Evolutionary conservation across 2,888 invertebrate species (phyloP).

Genomic region (Phragmatobia fuliginosa): DNA sequence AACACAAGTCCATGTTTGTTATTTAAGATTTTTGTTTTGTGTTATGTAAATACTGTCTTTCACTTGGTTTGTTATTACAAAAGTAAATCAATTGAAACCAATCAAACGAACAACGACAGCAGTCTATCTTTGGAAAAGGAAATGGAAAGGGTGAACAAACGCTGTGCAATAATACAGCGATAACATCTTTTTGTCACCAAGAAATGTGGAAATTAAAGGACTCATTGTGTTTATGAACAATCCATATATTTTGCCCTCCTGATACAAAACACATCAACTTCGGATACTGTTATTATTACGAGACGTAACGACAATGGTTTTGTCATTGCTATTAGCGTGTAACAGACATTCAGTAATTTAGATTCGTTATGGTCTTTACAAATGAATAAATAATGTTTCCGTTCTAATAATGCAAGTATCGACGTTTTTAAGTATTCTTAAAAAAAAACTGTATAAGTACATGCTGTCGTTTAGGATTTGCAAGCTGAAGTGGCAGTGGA

Average conservation of each 20-base stretch:
- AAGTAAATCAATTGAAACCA: constrained; percentile 18
- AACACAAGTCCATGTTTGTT: background rate
- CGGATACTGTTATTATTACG: background rate
- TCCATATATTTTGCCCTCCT: background rate
- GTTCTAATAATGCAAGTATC: background rate
- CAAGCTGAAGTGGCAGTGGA: too few relatives aligned
- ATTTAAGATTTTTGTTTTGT: background rate
- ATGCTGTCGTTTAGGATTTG: too few relatives aligned
- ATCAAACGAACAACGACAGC: constrained; percentile 27
- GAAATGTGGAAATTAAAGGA: constrained; percentile 39
- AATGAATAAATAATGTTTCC: background rate
- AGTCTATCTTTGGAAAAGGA: constrained; percentile 43
- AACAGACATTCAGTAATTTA: background rate
- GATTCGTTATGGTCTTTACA: background rate
- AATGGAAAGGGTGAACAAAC: constrained; percentile 43
- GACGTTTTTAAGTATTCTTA: background rate
- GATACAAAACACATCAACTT: background rate
- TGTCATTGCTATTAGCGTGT: background rate
- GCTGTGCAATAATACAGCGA: constrained; percentile 40
- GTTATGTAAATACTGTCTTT: background rate
- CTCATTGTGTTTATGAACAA: background rate
- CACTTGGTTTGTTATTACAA: background rate
- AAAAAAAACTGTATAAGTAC: background rate
- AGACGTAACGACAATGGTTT: background rate
- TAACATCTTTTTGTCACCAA: constrained; percentile 31